A percentile compares a stretch with the other conserved stretches of the same genome.
Evolutionary conservation across 1,140 invertebrate genomes (phyloP).

Genomic region (Zaprionus vittiger): DNA sequence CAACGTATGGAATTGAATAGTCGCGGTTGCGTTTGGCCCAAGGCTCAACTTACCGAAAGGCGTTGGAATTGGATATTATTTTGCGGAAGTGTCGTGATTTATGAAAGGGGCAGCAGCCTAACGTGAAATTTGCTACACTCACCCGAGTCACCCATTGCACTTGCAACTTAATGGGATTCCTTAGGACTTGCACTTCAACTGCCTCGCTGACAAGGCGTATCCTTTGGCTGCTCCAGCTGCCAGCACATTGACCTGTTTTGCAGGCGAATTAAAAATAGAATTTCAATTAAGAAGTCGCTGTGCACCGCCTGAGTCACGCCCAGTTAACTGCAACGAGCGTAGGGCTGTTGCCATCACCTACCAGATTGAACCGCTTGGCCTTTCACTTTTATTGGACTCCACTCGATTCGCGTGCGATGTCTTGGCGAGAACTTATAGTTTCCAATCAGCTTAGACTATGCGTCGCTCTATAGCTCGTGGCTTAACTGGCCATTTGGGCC

Average conservation of each 20-base stretch:
- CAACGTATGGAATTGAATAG: constrained; percentile 76
- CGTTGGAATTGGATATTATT: constrained; percentile 14
- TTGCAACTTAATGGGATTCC: constrained; percentile 21
- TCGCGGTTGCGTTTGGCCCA: constrained; percentile 66
- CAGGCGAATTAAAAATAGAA: constrained; percentile 68
- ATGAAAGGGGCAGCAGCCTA: constrained; percentile 33
- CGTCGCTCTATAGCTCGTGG: constrained; percentile 34
- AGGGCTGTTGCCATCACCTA: neutral
- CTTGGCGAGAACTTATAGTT: constrained; percentile 61
- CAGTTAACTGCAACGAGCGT: constrained; percentile 6
- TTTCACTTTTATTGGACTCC: constrained; percentile 65
- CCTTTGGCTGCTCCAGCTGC: constrained; percentile 38
- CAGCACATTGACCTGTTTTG: constrained; percentile 54
- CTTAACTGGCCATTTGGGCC: constrained; percentile 51
- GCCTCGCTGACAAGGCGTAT: constrained; percentile 33
- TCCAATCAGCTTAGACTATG: constrained; percentile 59
- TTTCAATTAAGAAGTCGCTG: constrained; percentile 64
- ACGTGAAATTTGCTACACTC: constrained; percentile 33
- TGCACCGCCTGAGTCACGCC: neutral
- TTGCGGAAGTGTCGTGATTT: constrained; percentile 46
- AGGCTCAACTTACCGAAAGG: neutral
- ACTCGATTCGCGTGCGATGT: constrained; percentile 62
- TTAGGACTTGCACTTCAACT: constrained; percentile 33
- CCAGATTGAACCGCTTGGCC: constrained; percentile 25
- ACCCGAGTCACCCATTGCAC: constrained; percentile 70